Percentiles rank a stretch among this genome's conserved stretches.
phyloP scores from a whole-genome alignment of 2,888 invertebrate genomes.

The Meloe dianella region DNA sequence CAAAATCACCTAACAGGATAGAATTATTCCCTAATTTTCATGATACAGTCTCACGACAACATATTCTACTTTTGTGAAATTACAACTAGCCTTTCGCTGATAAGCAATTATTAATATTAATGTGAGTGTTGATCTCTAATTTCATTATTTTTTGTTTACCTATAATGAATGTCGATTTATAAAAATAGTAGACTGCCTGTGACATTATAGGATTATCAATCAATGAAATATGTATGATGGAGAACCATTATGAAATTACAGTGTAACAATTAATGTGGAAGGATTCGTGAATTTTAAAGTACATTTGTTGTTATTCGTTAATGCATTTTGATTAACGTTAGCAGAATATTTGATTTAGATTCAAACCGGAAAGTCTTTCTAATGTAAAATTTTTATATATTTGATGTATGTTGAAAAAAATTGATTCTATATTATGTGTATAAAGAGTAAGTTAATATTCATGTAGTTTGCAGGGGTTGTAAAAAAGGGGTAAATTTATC shows the following conservation, averaged over 20 bases:
- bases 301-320: not conserved
- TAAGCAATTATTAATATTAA: not conserved
- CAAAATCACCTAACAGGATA: conserved; percentile 1
- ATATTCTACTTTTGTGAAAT: not conserved
- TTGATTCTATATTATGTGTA: conserved; percentile 9
- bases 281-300: too few relatives aligned
- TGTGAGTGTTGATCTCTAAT: not conserved
- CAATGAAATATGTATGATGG: too few relatives aligned
- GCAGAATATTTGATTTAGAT: not conserved
- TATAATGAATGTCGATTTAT: too few relatives aligned
- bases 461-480: conserved; percentile 1
- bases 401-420: not conserved
- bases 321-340: not conserved
- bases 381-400: not conserved
- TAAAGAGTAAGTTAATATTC: conserved; percentile 10
- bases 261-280: too few relatives aligned
- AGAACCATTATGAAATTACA: too few relatives aligned
- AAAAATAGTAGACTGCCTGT: too few relatives aligned
- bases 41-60: not conserved
- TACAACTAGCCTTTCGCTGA: not conserved
- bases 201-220: too few relatives aligned
- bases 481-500: conserved; percentile 4
- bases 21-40: not conserved
- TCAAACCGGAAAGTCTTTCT: not conserved
- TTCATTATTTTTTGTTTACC: too few relatives aligned